Base-by-base conservation (phyloP, 2,888 invertebrate genomes). In the Apamea epomidion region DNA sequence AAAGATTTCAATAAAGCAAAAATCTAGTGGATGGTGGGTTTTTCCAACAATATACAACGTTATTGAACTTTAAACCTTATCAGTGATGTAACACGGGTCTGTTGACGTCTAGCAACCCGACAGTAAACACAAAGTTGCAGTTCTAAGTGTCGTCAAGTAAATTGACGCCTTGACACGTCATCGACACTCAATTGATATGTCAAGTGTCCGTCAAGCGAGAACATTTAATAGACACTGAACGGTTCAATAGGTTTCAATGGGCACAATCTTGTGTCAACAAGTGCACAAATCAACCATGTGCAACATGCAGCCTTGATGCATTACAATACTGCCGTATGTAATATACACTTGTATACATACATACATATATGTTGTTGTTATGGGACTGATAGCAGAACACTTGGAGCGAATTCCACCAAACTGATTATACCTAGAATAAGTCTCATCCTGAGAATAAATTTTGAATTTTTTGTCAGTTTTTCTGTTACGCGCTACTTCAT, bases 191-290 rank as follows among this genome's bases (percentile, higher is more conserved):
- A 80, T 81, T 83, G 83, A 48, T 62, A 75, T 76, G 67, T 81
- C 70, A 76, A 86, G 73, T 75, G 73, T 86, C 78, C 51, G 51
- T 86, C 86, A 85, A 77, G 68, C 25, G 58, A 42, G 74, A 69
- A 37, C 64, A 58, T 69, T 68, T 60, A 76, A 76, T 80, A 67
- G 42, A 54, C 76, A 75, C 68, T 74, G 76, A 72, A 72, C 71
- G 75, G 67, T 78, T 78, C 85, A 87, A 87, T 83, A 75, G 79
- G 79, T 79, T 85, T 83, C 81, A 87, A 87, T 80, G 80, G 79
- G 60, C 69, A 68, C 81, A 76, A 76, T 84, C 45, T 85, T 54
- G 37, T 67, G 51, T 74, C 74, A 74, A 85, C 71, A 68, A 84
- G 51, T 78, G 80, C 85, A 78, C 54, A 64, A 83, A 80, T 85